phyloP scores from a whole-genome alignment of 2,888 invertebrate species.

The Acanthopleura granulata region DNA sequence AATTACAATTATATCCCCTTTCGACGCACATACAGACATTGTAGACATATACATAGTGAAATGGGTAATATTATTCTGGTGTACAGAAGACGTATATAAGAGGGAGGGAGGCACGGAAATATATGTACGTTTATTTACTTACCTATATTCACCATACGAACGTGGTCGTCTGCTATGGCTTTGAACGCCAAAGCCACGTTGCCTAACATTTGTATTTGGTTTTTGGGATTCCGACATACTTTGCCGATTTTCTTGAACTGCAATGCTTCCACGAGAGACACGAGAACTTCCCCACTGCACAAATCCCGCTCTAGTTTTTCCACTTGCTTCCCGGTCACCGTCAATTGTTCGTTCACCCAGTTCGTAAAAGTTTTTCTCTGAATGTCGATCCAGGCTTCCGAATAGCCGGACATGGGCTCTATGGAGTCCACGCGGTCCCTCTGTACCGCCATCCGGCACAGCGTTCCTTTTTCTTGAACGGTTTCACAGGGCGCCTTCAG shows the following conservation, averaged over 20 bases:
- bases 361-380: constrained; percentile 87
- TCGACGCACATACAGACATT: too few species aligned
- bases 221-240: constrained; percentile 83
- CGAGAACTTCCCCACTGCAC: constrained; percentile 90
- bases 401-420: not conserved
- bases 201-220: constrained; percentile 96
- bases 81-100: too few species aligned
- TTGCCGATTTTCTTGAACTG: constrained; percentile 77
- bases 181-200: constrained; percentile 95
- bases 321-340: constrained; percentile 73
- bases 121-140: constrained; percentile 42
- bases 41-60: too few species aligned
- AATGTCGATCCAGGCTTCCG: constrained; percentile 82
- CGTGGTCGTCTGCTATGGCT: constrained; percentile 94
- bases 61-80: too few species aligned
- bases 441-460: too few species aligned
- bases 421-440: not conserved
- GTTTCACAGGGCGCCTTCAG: not conserved
- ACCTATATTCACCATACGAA: constrained; percentile 98
- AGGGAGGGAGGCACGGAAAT: too few species aligned
- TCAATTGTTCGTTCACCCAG: constrained; percentile 90
- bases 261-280: constrained; percentile 90
- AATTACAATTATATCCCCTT: too few species aligned
- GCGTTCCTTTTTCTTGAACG: not conserved
- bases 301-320: constrained; percentile 90